phyloP scores from a whole-genome alignment of 2,113 vertebrate species.

The Hippocampus barbouri region DNA sequence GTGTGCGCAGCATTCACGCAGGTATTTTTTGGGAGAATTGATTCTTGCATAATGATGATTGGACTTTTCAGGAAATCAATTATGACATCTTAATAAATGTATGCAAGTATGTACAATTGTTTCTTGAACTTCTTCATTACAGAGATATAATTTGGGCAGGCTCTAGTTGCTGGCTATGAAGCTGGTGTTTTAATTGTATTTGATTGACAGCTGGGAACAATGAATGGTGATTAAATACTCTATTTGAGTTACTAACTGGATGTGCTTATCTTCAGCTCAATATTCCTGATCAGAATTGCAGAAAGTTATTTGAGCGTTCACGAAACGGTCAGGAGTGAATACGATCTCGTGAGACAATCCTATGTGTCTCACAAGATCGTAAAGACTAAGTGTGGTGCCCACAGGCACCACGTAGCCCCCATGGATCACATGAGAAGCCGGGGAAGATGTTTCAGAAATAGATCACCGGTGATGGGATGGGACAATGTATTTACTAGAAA shows the following conservation, averaged over 20 bases:
- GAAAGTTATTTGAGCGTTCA: not conserved
- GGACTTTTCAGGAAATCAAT: not conserved
- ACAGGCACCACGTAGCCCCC: too few relatives aligned
- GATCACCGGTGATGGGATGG: too few relatives aligned
- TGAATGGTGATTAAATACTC: conserved; percentile 2
- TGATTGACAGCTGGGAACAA: not conserved
- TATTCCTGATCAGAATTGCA: not conserved
- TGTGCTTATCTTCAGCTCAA: not conserved
- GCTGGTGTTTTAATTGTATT: conserved; percentile 5
- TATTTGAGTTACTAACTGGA: not conserved
- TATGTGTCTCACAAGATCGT: too few relatives aligned
- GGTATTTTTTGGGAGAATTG: not conserved
- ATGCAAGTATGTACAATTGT: conserved; percentile 17
- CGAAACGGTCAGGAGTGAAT: too few relatives aligned
- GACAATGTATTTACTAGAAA: too few relatives aligned
- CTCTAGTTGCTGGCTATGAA: not conserved
- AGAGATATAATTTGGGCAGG: not conserved
- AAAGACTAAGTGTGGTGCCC: too few relatives aligned
- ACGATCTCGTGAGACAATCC: too few relatives aligned
- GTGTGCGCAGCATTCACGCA: not conserved
- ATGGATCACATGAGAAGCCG: too few relatives aligned
- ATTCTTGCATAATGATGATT: conserved; percentile 2
- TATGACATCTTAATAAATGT: conserved; percentile 13
- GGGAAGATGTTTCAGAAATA: too few relatives aligned
- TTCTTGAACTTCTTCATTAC: conserved; percentile 1